These are phyloP conservation scores for Coenonympha glycerion DNA, from an alignment of 2,888 invertebrate species.

Conservation along the genomic window DNA sequence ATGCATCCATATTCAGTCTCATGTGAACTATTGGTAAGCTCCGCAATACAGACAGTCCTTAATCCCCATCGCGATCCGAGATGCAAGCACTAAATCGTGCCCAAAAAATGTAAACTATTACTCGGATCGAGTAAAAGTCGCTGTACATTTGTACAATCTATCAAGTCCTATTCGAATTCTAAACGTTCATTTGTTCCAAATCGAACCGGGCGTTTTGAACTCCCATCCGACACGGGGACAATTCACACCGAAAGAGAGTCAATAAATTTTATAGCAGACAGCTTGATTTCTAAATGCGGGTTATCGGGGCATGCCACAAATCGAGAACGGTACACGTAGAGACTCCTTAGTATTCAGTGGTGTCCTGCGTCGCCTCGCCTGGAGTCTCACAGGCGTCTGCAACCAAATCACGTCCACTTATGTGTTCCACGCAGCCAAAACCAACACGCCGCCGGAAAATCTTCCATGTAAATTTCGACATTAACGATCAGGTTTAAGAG, in stretches of 20 bases:
- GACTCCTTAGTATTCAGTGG: constrained; percentile 69
- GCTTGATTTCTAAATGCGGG: constrained; percentile 74
- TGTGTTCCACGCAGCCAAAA: constrained; percentile 64
- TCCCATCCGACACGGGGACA: constrained; percentile 46
- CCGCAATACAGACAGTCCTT: constrained; percentile 1
- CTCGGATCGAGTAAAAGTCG: constrained; percentile 21
- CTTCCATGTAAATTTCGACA: constrained; percentile 72
- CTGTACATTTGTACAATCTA: constrained; percentile 21
- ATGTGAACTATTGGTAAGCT: neutral
- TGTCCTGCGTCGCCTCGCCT: constrained; percentile 53
- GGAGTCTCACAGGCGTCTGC: constrained; percentile 57
- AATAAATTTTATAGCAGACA: constrained; percentile 67
- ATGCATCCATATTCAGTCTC: constrained; percentile 1
- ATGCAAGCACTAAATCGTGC: constrained; percentile 7
- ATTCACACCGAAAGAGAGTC: constrained; percentile 62
- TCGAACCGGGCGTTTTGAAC: constrained; percentile 46
- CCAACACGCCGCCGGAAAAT: constrained; percentile 61
- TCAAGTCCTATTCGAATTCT: constrained; percentile 41
- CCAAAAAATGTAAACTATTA: constrained; percentile 24
- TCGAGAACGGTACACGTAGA: constrained; percentile 64
- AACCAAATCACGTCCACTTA: constrained; percentile 71
- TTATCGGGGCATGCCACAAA: constrained; percentile 73
- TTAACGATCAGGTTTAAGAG: constrained; percentile 69
- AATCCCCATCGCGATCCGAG: constrained; percentile 11
- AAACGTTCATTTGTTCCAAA: constrained; percentile 44